These are phyloP conservation scores for Leptestheria dahalacensis DNA, from an alignment of 1,140 invertebrate genomes.

Conservation along the genomic window DNA sequence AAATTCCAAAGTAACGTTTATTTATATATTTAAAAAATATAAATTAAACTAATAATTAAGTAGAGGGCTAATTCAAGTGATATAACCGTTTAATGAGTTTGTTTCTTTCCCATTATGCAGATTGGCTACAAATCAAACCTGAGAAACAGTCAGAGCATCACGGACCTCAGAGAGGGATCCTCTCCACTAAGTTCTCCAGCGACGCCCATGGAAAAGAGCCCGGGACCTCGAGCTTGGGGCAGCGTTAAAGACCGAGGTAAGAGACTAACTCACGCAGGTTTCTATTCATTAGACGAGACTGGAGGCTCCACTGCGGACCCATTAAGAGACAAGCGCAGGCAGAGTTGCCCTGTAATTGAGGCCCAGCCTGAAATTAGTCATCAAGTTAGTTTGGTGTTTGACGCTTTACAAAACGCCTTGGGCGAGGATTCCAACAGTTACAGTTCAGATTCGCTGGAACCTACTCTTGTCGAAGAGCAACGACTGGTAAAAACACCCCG, in stretches of 20 bases:
- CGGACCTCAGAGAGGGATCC: constrained; percentile 40
- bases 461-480: too few relatives aligned
- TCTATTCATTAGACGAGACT: constrained; percentile 3
- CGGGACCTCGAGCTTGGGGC: not conserved
- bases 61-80: too few relatives aligned
- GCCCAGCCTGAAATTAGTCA: not conserved
- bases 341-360: not conserved
- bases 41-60: too few relatives aligned
- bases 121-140: constrained; percentile 35
- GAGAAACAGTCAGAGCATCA: constrained; percentile 66
- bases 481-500: constrained; percentile 5
- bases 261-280: not conserved
- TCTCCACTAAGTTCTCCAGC: not conserved
- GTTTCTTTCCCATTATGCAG: constrained; percentile 9
- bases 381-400: too few relatives aligned
- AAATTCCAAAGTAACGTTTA: too few relatives aligned
- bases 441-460: constrained; percentile 55
- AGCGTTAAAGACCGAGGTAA: constrained; percentile 10
- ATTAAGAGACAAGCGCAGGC: not conserved
- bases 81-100: not conserved
- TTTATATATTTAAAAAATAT: too few relatives aligned
- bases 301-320: not conserved
- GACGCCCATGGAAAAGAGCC: not conserved
- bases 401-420: constrained; percentile 2
- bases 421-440: constrained; percentile 47